Base-by-base conservation (phyloP, 2,888 invertebrate species). In the Perdita meconis region DNA sequence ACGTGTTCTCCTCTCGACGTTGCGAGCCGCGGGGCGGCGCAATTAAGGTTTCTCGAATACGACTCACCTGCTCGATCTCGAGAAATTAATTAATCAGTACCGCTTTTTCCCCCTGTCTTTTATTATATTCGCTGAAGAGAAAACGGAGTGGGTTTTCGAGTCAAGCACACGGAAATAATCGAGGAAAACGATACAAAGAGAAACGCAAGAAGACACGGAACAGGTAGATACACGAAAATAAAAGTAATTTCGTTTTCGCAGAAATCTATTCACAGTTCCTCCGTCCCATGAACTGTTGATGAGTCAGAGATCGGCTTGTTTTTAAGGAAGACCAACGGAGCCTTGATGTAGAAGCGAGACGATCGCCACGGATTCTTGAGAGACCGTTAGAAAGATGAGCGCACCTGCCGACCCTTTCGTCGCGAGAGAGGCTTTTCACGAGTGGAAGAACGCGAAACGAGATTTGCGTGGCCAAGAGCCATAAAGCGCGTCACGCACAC, bases 381-480 rank as follows among this genome's bases (percentile, higher is more conserved):
- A 80, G 74, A 53, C 60, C 76, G 64, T 81, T 81, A 72, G 81
- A 83, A 81, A 71, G 76, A 83, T 61, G 71, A 78, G 75, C 65
- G 68, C 69, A 61, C 68, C 71, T 80, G 59, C 56, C 71, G 51
- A 74, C 66, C 68, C 55, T 74, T 71, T 69, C 36, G 36, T 57
- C 24, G 47, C 38, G 13, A 13, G 8, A 5, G 84, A 78, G 80
- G 77, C 66, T 81, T 85, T 82, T 82, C 85, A 81, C 68, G 80
- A 77, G 69, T 70, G 80, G 59, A 80, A 71, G 84, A 80, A 82
- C 79, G 85, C 78, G 50, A 78, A 74, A 70, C 80, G 78, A 84
- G 84, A 84, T 84, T 84, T 67, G 82, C 84, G 82, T 84, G 85
- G 80, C 78, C 80, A 60, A 76, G 71, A 75, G 80, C 68, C 80